Base-by-base conservation (phyloP, 1,140 invertebrate genomes). In the Oryctes rhinoceros region DNA sequence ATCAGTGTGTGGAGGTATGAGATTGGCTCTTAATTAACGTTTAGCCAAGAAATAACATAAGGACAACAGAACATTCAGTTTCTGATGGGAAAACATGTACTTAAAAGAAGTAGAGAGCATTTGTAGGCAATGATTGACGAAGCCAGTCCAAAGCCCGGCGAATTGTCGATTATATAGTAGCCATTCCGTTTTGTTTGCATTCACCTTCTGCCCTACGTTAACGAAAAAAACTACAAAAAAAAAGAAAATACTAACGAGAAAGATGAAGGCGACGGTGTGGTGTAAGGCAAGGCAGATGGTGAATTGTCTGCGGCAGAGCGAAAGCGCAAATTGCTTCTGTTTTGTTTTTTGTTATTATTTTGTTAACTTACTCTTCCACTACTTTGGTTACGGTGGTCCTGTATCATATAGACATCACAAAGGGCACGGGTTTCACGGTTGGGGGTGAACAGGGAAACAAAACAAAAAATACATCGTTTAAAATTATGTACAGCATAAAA, bases 401-500 rank as follows among this genome's bases (percentile, higher is more conserved):
- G 77, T 53, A 53, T 78, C 77, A 78, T 53, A 37, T 53, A 59
- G 47, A 78, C 77, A 59, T 49, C 49, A 78, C 77, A 59, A 48
- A 78, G 47, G 49, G 47, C 77, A 59, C 47, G 24, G 77, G 77
- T 44, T 30, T 44, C 39, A 47, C 39, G 39, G 24, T 78, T 59
- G 49, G n/a, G 49, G 77, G 77, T 78, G 77, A 78, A 59, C 24
- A 78, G 49, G 49, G 47, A 78, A 59, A 78, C 77, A 78, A 78
- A 78, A 76, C 75, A 76, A 80, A 74, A 79, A 80, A 80, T 59
- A 62, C 35, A 80, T 62, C 24, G 30, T 76, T 62, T 53, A 80
- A 59, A 75, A 80, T 76, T 59, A 30, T 75, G 77, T 78, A 53
- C 77, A 78, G 18, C 35, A 78, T 48, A 78, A 78, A 78, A 59